Evolutionary conservation across 2,113 vertebrate species (phyloP).

Genomic region (Trichomycterus rosablanca): DNA sequence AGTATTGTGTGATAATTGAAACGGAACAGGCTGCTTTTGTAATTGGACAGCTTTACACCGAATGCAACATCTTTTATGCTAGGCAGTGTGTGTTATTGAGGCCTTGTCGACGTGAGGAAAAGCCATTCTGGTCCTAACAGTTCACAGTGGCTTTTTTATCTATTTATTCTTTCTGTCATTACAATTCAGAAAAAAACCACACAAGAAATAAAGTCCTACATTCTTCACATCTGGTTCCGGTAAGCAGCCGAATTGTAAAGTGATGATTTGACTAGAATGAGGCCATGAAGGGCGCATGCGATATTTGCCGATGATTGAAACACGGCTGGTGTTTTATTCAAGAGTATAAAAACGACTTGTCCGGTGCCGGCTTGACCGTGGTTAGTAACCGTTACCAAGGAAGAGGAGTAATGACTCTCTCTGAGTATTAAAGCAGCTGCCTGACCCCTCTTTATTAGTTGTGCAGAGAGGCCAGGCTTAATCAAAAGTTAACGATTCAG

Average conservation of each 20-base stretch:
- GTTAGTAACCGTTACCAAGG: slow-evolving; percentile 26
- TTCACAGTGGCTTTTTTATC: background rate
- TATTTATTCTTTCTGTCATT: background rate
- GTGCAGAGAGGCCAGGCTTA: slow-evolving; percentile 33
- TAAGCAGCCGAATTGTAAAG: slow-evolving; percentile 3
- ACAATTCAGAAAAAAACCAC: background rate
- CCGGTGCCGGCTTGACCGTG: slow-evolving; percentile 7
- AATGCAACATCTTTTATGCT: slow-evolving; percentile 9
- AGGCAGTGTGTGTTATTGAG: no score
- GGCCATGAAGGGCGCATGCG: background rate
- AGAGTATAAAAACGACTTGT: slow-evolving; percentile 13
- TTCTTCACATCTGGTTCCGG: slow-evolving; percentile 11
- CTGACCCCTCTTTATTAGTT: slow-evolving; percentile 31
- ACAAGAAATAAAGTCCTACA: background rate
- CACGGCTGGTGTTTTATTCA: slow-evolving; percentile 19
- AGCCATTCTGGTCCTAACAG: no score
- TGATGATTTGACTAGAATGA: slow-evolving; percentile 4
- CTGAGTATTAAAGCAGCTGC: slow-evolving; percentile 33
- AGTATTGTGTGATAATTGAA: slow-evolving; percentile 33
- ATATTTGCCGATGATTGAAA: background rate
- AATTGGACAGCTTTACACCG: slow-evolving; percentile 5
- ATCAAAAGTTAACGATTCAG: slow-evolving; percentile 46
- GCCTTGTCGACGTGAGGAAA: no score
- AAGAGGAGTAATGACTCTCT: slow-evolving; percentile 30
- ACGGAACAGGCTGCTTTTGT: slow-evolving; percentile 34